These are phyloP conservation scores for Chromoteleia sp. DNA, from an alignment of 2,888 invertebrate species.

Conservation along the genomic window DNA sequence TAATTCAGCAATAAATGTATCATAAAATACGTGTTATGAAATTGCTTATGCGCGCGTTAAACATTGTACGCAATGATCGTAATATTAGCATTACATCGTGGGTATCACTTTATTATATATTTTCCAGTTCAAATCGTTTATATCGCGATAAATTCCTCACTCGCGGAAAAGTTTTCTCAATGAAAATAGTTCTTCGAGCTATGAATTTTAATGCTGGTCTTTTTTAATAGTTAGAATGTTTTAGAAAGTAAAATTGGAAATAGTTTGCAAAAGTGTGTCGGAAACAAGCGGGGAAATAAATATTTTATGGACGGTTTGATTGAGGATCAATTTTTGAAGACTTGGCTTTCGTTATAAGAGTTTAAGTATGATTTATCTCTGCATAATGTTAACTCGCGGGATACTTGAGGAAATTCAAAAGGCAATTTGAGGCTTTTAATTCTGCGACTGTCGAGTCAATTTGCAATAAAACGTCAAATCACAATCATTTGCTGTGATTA, in stretches of 20 bases:
- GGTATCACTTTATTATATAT: conserved; percentile 10
- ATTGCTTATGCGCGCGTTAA: conserved; percentile 18
- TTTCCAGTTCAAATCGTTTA: conserved; percentile 27
- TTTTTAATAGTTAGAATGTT: conserved; percentile 7
- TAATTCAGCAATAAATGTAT: conserved; percentile 41
- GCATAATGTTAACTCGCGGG: too few species aligned
- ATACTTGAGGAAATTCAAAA: too few species aligned
- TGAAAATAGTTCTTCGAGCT: neutral
- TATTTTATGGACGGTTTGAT: neutral
- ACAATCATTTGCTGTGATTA: too few species aligned
- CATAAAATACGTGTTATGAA: conserved; percentile 38
- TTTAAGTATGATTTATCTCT: too few species aligned
- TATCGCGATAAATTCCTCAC: conserved; percentile 10
- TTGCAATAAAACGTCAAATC: too few species aligned
- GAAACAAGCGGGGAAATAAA: neutral
- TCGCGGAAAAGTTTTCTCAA: conserved; percentile 22
- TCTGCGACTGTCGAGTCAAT: neutral
- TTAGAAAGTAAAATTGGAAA: conserved; percentile 14
- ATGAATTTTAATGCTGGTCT: neutral
- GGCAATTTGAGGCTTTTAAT: neutral
- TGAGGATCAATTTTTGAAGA: neutral
- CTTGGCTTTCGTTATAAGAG: neutral
- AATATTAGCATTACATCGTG: conserved; percentile 20
- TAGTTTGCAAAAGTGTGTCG: neutral
- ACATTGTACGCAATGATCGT: conserved; percentile 10